Evolutionary conservation across 1,140 invertebrate species (phyloP).

Genomic region (Achatina immaculata): DNA sequence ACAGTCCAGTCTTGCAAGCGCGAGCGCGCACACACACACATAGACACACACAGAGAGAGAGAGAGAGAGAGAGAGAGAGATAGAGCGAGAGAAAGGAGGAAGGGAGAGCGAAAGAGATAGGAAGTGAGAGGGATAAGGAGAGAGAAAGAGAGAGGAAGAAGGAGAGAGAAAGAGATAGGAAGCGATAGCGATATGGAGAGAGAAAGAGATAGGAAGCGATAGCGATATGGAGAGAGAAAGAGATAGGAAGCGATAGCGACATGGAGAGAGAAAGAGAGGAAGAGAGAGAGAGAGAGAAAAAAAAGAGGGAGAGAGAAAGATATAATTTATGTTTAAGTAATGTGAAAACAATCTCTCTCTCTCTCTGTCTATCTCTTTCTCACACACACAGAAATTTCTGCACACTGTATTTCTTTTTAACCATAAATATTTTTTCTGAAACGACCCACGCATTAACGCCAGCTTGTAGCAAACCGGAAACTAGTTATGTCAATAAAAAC

Average conservation of each 20-base stretch:
- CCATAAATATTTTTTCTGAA: too few species aligned
- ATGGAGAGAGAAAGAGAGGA: constrained; percentile 13
- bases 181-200: not conserved
- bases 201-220: not conserved
- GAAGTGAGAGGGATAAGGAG: not conserved
- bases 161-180: not conserved
- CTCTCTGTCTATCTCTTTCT: too few species aligned
- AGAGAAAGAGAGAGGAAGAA: not conserved
- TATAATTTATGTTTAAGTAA: not conserved
- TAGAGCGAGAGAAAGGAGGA: not conserved
- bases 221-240: constrained; percentile 20
- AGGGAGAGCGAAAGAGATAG: not conserved
- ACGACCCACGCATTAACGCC: too few species aligned
- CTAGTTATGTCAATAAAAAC: too few species aligned
- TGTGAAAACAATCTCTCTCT: too few species aligned
- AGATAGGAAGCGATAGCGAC: not conserved
- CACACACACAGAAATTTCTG: too few species aligned
- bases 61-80: not conserved
- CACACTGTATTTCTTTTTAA: too few species aligned
- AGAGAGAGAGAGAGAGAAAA: constrained; percentile 4
- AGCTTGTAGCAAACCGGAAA: too few species aligned
- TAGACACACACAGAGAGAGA: too few species aligned
- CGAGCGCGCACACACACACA: too few species aligned
- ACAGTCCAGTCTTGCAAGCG: too few species aligned
- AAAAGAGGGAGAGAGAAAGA: not conserved